Base-by-base conservation (phyloP, 2,888 invertebrate species). In the Eurytoma adleriae region DNA sequence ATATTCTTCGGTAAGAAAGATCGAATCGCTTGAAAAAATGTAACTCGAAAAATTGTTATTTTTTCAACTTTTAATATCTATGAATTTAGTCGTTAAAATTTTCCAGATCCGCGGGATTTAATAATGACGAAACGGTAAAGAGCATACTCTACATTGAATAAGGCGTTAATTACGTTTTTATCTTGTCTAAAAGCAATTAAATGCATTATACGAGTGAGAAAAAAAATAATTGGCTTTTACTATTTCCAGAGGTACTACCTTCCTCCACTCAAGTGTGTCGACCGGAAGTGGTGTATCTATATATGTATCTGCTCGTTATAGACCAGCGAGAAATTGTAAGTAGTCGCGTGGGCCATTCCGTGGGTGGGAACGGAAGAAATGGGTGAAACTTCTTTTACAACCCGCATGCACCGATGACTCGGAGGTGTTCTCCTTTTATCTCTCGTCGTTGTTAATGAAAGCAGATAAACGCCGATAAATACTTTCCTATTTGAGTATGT, bases 361-460 rank as follows among this genome's bases (percentile, higher is more conserved):
- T 69, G 27, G 66, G 52, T 24, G 66, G 56, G 18, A 59, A 52
- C 54, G 54, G 62, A 64, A 77, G 70, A 70, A 77, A 77, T 77
- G 56, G 77, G 77, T 64, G 64, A 77, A 77, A 77, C 77, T 56
- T 56, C 69, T 54, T 18, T 56, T 69, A 40, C 40, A 10, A 10
- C 40, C 40, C 27, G 5, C 30, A 16, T n/a, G 16, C 20, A 54
- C 52, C 61, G 27, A 27, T n/a, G 56, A 16, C n/a, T 56, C 56
- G 69, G 56, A n/a, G 56, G 69, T 56, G 56, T 69, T 56, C 40
- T 48, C 64, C 48, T 64, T 64, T 64, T 64, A 48, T 48, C 48
- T 18, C 64, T n/a, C 48, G 48, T 18, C 48, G 40, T 18, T 48
- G 48, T 14, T n/a, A n/a, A 14, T n/a, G 54, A 48, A 24, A 20